Conservation (phyloP, 1,140 invertebrate species). For the Danaus plexippus region DNA sequence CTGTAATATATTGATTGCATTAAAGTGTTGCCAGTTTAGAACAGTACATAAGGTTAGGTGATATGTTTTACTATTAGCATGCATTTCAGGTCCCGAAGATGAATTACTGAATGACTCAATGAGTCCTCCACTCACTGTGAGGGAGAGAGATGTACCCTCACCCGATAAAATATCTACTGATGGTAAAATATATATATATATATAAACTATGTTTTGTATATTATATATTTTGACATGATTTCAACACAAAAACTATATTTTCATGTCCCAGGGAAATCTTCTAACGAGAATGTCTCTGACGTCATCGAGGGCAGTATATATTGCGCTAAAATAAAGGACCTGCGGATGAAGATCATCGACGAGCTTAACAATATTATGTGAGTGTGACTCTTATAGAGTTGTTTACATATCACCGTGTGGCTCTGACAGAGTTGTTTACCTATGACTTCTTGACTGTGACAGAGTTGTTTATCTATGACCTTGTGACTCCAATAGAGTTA, state of each 20-base stretch:
- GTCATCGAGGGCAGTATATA: slow-evolving; percentile 53
- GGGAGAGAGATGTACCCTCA: slow-evolving; percentile 23
- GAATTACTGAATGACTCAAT: slow-evolving; percentile 33
- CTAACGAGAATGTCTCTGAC: slow-evolving; percentile 37
- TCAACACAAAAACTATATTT: not conserved
- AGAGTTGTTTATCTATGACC: not conserved
- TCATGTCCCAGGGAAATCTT: slow-evolving; percentile 36
- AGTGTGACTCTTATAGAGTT: slow-evolving; percentile 20
- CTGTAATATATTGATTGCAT: too few species aligned
- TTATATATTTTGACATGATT: not conserved
- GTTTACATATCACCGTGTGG: too few species aligned
- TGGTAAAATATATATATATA: slow-evolving; percentile 2
- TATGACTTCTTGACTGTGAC: slow-evolving; percentile 35
- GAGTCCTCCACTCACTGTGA: slow-evolving; percentile 38
- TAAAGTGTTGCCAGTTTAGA: too few species aligned
- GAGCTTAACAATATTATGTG: slow-evolving; percentile 43
- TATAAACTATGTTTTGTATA: not conserved
- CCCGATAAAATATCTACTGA: slow-evolving; percentile 32
- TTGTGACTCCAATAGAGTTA: not conserved
- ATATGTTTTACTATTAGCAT: too few species aligned
- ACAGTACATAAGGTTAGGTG: too few species aligned
- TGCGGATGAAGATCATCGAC: slow-evolving; percentile 38
- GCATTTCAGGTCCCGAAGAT: slow-evolving; percentile 28
- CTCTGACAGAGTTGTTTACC: slow-evolving; percentile 2
- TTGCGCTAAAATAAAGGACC: slow-evolving; percentile 47